Percentiles rank a stretch among this genome's conserved stretches.
Evolutionary conservation across 1,140 invertebrate species (phyloP).

Genomic region (Oryzaephilus surinamensis): DNA sequence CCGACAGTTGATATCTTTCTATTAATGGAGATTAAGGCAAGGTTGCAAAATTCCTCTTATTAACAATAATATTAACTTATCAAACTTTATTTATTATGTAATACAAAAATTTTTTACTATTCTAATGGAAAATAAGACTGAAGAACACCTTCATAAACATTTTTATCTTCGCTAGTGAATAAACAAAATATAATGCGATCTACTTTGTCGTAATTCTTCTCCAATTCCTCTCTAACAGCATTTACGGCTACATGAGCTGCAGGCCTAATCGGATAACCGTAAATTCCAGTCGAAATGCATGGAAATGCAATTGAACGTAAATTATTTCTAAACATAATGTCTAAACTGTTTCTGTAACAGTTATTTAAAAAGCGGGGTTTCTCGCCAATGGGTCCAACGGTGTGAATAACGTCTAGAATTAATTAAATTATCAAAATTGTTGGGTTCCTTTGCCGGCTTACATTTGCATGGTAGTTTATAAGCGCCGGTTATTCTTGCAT

Average conservation of each 20-base stretch:
- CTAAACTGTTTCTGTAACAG: constrained; percentile 61
- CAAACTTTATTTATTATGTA: too few species aligned
- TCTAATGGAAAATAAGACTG: constrained; percentile 58
- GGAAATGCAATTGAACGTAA: constrained; percentile 68
- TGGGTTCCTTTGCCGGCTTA: constrained; percentile 1
- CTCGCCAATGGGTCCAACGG: constrained; percentile 68
- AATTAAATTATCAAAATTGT: background rate
- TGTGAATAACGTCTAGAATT: constrained; percentile 69
- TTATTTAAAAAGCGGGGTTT: constrained; percentile 50
- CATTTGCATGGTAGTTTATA: constrained; percentile 63
- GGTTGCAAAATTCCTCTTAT: too few species aligned
- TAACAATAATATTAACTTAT: too few species aligned
- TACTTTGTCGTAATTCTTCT: constrained; percentile 50
- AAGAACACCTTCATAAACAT: constrained; percentile 62
- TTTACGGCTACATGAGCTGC: constrained; percentile 63
- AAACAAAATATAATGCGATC: constrained; percentile 74
- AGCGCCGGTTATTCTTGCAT: constrained; percentile 72
- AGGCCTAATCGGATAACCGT: constrained; percentile 68
- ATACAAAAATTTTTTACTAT: too few species aligned
- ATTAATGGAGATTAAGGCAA: too few species aligned
- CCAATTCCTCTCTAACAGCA: constrained; percentile 56
- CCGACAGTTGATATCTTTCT: too few species aligned
- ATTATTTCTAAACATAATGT: constrained; percentile 47
- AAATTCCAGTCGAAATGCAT: constrained; percentile 78
- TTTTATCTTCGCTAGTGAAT: constrained; percentile 60